These are phyloP conservation scores for Solea senegalensis DNA, from an alignment of 2,113 vertebrate species.

Conservation along the genomic window DNA sequence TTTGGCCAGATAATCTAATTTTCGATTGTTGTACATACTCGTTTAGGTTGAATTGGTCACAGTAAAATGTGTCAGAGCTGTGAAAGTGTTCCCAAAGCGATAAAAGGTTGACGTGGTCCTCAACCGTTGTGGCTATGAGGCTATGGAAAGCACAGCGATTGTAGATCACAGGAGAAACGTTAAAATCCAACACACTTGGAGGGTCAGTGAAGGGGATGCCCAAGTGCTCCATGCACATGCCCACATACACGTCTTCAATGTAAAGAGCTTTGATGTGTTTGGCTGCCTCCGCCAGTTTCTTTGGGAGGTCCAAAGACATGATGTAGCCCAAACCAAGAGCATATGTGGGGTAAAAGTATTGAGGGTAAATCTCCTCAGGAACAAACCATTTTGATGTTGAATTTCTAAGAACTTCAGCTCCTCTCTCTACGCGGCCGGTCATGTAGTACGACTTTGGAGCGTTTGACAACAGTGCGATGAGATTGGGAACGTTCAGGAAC, in stretches of 20 bases:
- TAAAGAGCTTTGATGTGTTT: constrained; percentile 63
- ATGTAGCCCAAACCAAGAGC: constrained; percentile 79
- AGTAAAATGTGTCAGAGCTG: no score
- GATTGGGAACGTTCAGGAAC: no score
- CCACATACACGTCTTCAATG: constrained; percentile 81
- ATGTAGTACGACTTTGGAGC: constrained; percentile 26
- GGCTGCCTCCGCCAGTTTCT: constrained; percentile 60
- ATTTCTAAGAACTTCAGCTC: neutral
- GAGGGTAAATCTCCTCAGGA: constrained; percentile 46
- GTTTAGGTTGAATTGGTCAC: no score
- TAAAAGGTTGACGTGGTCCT: neutral
- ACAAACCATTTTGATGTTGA: constrained; percentile 77
- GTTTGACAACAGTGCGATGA: constrained; percentile 9
- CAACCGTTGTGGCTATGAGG: constrained; percentile 46
- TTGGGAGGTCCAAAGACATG: constrained; percentile 69
- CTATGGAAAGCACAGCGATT: constrained; percentile 60
- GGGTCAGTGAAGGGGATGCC: constrained; percentile 20
- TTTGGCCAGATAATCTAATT: no score
- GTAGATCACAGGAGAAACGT: constrained; percentile 26
- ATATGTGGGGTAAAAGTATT: constrained; percentile 58
- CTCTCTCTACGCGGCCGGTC: constrained; percentile 43
- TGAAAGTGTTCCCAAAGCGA: constrained; percentile 64
- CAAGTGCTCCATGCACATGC: constrained; percentile 73
- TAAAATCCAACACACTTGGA: constrained; percentile 6
- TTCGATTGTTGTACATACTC: no score